Percentiles rank a stretch among this genome's conserved stretches.
Evolutionary conservation across 2,888 invertebrate species (phyloP).

Genomic region (Yponomeuta malinellus): DNA sequence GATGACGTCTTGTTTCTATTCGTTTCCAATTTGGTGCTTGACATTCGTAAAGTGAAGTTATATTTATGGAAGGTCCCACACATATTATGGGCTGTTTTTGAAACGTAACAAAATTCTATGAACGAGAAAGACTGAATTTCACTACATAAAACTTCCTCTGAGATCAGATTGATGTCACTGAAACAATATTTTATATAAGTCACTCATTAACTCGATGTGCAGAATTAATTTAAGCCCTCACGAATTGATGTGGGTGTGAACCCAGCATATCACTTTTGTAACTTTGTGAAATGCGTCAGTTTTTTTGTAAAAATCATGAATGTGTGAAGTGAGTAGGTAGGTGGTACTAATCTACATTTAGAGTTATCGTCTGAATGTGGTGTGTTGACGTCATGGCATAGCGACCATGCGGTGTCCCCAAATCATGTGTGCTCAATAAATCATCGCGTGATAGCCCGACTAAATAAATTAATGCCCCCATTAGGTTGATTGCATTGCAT

Average conservation of each 20-base stretch:
- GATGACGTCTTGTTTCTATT: not conserved
- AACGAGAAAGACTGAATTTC: too few relatives aligned
- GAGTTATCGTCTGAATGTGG: not conserved
- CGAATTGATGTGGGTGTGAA: too few relatives aligned
- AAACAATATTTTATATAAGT: too few relatives aligned
- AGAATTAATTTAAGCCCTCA: too few relatives aligned
- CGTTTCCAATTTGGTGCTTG: not conserved
- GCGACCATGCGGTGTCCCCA: not conserved
- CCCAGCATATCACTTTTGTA: too few relatives aligned
- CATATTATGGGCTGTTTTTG: not conserved
- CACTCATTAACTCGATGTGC: too few relatives aligned
- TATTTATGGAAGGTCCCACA: not conserved
- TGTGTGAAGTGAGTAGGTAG: not conserved
- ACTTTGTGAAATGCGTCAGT: not conserved
- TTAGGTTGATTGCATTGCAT: slow-evolving; percentile 1
- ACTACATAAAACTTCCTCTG: too few relatives aligned
- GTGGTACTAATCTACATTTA: not conserved
- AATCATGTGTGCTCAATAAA: not conserved
- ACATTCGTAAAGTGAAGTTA: not conserved
- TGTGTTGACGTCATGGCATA: not conserved
- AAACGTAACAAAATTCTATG: too few relatives aligned
- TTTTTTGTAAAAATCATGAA: not conserved
- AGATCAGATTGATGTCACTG: too few relatives aligned
- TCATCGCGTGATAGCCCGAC: not conserved
- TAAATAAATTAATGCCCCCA: slow-evolving; percentile 3